phyloP scores from a whole-genome alignment of 2,888 invertebrate species.

The Loripinus fragilis region DNA sequence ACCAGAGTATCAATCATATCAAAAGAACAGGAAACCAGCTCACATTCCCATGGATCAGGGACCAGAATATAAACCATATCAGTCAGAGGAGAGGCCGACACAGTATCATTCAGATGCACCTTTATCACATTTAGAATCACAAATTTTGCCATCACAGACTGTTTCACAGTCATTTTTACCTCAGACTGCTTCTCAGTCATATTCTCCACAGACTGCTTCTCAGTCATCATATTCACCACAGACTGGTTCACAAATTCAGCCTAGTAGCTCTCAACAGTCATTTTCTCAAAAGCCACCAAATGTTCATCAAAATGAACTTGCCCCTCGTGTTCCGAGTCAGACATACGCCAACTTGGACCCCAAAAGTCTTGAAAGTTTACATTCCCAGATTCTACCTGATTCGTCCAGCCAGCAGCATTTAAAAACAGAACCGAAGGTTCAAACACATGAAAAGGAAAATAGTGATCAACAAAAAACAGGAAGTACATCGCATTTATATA shows the following conservation, averaged over 20 bases:
- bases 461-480: background rate
- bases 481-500: conserved; percentile 18
- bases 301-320: background rate
- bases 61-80: background rate
- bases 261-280: background rate
- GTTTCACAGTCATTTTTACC: conserved; percentile 10
- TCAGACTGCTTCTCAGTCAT: background rate
- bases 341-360: background rate
- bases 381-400: background rate
- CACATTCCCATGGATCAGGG: background rate
- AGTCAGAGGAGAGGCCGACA: background rate
- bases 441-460: background rate
- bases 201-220: background rate
- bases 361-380: background rate
- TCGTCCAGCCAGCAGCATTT: background rate
- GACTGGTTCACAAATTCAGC: conserved; percentile 3
- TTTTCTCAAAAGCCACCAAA: background rate
- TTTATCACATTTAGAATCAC: background rate
- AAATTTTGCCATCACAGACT: conserved; percentile 1
- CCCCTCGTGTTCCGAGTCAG: background rate
- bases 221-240: conserved; percentile 17
- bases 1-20: conserved; percentile 1
- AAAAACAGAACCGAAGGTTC: conserved; percentile 4
- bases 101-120: background rate
- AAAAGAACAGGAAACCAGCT: background rate